phyloP scores from a whole-genome alignment of 2,113 vertebrate species.

The Psephotus haematonotus region DNA sequence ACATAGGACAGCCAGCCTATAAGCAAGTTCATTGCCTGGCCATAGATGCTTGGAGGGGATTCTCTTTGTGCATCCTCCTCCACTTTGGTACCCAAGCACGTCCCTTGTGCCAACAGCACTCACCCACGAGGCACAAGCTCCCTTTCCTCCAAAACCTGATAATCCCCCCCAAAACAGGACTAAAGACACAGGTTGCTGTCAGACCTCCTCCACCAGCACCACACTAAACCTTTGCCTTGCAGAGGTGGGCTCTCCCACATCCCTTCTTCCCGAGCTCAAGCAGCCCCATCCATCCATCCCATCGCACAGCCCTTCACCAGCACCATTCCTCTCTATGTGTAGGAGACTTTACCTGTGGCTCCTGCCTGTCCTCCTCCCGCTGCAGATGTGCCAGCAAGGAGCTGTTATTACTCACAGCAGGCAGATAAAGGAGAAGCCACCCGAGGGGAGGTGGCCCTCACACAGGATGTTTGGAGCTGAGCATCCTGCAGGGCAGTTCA shows the following conservation, averaged over 20 bases:
- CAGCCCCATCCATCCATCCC: background rate
- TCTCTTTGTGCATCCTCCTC: background rate
- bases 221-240: background rate
- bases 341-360: background rate
- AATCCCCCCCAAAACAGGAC: rapidly evolving
- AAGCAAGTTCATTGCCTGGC: background rate
- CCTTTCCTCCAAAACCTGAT: background rate
- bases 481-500: background rate
- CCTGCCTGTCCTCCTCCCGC: background rate
- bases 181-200: background rate
- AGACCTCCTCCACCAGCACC: background rate
- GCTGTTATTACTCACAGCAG: background rate
- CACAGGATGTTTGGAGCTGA: conserved; percentile 31
- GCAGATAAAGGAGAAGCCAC: conserved; percentile 40
- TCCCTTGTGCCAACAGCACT: background rate
- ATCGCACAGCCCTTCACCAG: rapidly evolving
- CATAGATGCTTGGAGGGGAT: background rate
- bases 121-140: background rate
- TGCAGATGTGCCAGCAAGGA: background rate
- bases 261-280: background rate
- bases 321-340: rapidly evolving
- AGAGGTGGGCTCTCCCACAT: rapidly evolving
- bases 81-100: background rate
- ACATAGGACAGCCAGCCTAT: background rate
- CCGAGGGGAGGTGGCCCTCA: conserved; percentile 14